Evolutionary conservation across 2,113 vertebrate genomes (phyloP).

Genomic region (Alces alces): DNA sequence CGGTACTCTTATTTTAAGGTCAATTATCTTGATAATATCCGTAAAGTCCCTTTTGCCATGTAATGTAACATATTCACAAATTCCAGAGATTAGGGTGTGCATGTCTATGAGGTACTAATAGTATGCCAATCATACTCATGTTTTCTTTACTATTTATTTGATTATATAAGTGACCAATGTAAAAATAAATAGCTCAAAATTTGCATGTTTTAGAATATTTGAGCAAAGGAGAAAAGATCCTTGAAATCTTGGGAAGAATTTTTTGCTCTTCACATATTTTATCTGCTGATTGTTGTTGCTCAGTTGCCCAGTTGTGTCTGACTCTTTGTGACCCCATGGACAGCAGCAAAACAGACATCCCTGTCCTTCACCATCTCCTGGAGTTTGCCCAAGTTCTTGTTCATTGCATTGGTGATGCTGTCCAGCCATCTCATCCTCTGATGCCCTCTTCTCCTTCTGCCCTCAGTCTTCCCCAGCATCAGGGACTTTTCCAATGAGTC

Average conservation of each 20-base stretch:
- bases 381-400: background rate
- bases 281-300: background rate
- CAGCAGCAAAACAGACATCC: accelerated
- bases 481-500: too few species aligned
- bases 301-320: background rate
- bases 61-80: background rate
- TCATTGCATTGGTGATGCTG: too few species aligned
- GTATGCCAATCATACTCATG: background rate
- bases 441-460: too few species aligned
- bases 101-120: background rate
- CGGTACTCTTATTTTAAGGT: background rate
- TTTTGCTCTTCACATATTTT: background rate
- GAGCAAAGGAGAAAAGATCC: background rate
- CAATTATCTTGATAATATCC: background rate
- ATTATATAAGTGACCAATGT: background rate
- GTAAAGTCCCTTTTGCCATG: background rate
- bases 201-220: background rate
- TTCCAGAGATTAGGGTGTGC: background rate
- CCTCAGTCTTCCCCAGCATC: too few species aligned
- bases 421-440: too few species aligned
- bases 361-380: background rate
- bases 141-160: background rate
- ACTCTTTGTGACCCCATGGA: background rate
- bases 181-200: background rate
- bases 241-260: background rate